Base-by-base conservation (phyloP, 2,888 invertebrate species). In the Caprella mutica region DNA sequence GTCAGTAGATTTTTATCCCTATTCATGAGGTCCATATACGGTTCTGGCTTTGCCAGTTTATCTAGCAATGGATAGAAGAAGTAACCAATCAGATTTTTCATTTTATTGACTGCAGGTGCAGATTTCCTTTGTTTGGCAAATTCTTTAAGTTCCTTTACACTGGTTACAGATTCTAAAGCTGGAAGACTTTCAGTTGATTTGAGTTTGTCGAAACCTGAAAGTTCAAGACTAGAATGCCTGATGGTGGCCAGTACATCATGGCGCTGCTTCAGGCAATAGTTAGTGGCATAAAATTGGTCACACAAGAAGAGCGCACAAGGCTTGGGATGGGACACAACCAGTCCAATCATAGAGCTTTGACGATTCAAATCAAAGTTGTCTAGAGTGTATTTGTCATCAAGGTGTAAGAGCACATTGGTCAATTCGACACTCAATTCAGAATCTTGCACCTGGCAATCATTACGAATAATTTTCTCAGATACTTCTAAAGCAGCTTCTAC, bases 21-120 rank as follows among this genome's bases (percentile, higher is more conserved):
- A 27, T 52, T 54, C 24, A 64, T 24, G 14, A 64, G 50, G 44
- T 64, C 55, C 9, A 64, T 40, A 42, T 64, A 55, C n/a, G 59
- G 57, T 21, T 46, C 48, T 5, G 50, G 19, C 5, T 46, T 38
- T 9, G 38, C 40, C 9, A 64, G 21, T 24, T 51, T 53, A n/a
- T 44, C 29, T 9, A 60, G 9, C 9, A 64, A 38, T 5, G 64
- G 64, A 46, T 53, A 64, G 43, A 64, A 60, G 35, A 64, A 58
- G 39, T 14, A 50, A 8, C 59, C 64, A 30, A 50, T 58, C 6
- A 58, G 42, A 4, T 48, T 29, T 23, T 58, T 57, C 40, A 64
- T 48, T 19, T 39, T 29, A 42, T 57, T 60, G 5, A 14, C 46
- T n/a, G 19, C 9, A 14, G 3, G 17, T 3, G 29, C 27, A 23